phyloP scores from a whole-genome alignment of 1,140 invertebrate species.

The Lepidostoma basale region DNA sequence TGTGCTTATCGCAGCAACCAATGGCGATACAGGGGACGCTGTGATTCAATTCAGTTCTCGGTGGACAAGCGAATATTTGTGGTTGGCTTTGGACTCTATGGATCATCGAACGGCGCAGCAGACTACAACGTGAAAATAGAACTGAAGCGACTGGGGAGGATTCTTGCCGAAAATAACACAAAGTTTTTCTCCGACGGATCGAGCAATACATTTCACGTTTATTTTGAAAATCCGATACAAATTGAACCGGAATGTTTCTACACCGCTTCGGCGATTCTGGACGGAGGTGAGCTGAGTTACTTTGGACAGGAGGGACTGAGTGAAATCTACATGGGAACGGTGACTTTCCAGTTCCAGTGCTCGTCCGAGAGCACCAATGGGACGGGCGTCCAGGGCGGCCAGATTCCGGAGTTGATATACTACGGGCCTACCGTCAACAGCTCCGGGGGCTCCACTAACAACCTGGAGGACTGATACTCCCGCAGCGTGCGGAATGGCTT shows the following conservation, averaged over 20 bases:
- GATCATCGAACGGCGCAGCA: slow-evolving; percentile 88
- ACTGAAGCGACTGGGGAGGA: slow-evolving; percentile 81
- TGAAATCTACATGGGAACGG: slow-evolving; percentile 85
- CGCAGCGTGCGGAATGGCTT: background rate
- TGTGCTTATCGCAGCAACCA: slow-evolving; percentile 96
- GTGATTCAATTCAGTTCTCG: slow-evolving; percentile 92
- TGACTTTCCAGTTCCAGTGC: slow-evolving; percentile 93
- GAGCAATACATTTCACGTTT: slow-evolving; percentile 92
- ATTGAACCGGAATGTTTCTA: slow-evolving; percentile 91
- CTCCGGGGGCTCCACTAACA: slow-evolving; percentile 38
- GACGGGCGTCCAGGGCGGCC: slow-evolving; percentile 91
- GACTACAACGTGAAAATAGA: slow-evolving; percentile 92
- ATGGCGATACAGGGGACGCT: slow-evolving; percentile 89
- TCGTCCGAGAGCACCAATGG: slow-evolving; percentile 93
- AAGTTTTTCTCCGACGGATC: slow-evolving; percentile 94
- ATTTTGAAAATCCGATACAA: slow-evolving; percentile 91
- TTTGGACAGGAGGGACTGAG: slow-evolving; percentile 95
- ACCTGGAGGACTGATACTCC: slow-evolving; percentile 41
- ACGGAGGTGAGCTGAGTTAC: slow-evolving; percentile 90
- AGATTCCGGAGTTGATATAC: slow-evolving; percentile 93
- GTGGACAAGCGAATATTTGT: slow-evolving; percentile 92
- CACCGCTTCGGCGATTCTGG: slow-evolving; percentile 86
- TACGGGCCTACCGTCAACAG: slow-evolving; percentile 74
- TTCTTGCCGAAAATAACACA: slow-evolving; percentile 86
- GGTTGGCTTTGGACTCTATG: slow-evolving; percentile 90